Evolutionary conservation across 2,113 vertebrate genomes (phyloP), one percentile per base, ranked within the genome.

Genomic region (Otis tarda): DNA sequence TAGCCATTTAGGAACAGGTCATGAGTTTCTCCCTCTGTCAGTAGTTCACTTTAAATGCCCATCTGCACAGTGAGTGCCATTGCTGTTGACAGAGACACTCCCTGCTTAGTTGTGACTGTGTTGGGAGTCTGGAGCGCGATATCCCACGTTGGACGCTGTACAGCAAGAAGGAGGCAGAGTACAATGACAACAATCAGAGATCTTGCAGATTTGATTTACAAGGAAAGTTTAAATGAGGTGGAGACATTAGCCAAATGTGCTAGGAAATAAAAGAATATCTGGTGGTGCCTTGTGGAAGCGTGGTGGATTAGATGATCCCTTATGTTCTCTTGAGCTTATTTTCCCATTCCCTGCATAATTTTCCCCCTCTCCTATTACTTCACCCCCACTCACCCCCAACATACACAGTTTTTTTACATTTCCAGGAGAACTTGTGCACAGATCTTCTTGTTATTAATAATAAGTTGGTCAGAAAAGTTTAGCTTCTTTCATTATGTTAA

Each of bases 231-330:
- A 20, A 83, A 83, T 61, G 12, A 81, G 83, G n/a, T 45, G 52
- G 18, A 79, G 14, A 19, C 37, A 21, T 80, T 65, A 73, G n/a
- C 23, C 67, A 80, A 88, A 53, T 64, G 19, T 27, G 3, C 47
- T 77, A 53, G 30, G 53, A 74, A 77, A 57, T 28, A 61, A 13
- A 18, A 45, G 83, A 45, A n/a, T 55, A 84, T 41, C 37, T 55
- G 31, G 10, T 74, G 14, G 14, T 71, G 52, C 25, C 21, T 89
- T 59, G 52, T 1, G 5, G 47, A 64, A 68, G 14, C 0, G 0
- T 33, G 39, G 15, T 75, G 18, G n/a, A 28, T 60, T 74, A n/a
- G 23, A 55, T 7, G 20, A 43, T 61, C 20, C 22, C 10, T 86
- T n/a, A 37, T 74, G 49, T 27, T 83, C 41, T 55, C 30, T 83